These are phyloP conservation scores for Belgica antarctica DNA, from an alignment of 2,888 invertebrate genomes.

Conservation along the genomic window DNA sequence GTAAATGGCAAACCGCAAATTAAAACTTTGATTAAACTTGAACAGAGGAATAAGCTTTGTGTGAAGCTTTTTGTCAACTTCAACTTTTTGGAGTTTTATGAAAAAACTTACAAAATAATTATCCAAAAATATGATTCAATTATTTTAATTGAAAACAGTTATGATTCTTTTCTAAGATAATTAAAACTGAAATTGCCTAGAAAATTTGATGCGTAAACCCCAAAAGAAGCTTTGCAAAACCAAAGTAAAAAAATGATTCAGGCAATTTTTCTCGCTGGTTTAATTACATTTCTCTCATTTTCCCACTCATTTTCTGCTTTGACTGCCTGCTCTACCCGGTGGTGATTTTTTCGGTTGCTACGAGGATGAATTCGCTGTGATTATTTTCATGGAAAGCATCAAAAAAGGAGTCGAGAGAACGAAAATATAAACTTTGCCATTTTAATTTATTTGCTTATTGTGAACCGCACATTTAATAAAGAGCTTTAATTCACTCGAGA, in stretches of 20 bases:
- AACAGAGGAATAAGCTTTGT: no score
- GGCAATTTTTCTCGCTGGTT: slow-evolving; percentile 41
- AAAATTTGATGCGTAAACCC: slow-evolving; percentile 20
- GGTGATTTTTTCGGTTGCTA: not conserved
- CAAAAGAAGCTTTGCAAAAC: not conserved
- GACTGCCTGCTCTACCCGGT: not conserved
- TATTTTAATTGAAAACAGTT: no score
- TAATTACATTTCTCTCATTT: slow-evolving; percentile 34
- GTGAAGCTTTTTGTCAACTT: no score
- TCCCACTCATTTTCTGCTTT: not conserved
- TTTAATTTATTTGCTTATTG: slow-evolving; percentile 35
- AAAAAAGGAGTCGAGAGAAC: not conserved
- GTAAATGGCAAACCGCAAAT: no score
- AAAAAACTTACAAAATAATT: no score
- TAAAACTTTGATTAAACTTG: no score
- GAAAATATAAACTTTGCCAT: slow-evolving; percentile 23
- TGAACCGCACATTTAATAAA: slow-evolving; percentile 19
- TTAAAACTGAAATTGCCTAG: no score
- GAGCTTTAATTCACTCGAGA: slow-evolving; percentile 36
- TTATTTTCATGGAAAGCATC: slow-evolving; percentile 15
- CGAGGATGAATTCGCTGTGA: not conserved
- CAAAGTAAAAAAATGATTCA: slow-evolving; percentile 34
- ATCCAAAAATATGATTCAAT: no score
- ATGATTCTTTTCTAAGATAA: no score
- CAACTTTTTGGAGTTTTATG: no score